Base-by-base conservation (phyloP, 2,113 vertebrate species). In the Cochlearius cochlearius region DNA sequence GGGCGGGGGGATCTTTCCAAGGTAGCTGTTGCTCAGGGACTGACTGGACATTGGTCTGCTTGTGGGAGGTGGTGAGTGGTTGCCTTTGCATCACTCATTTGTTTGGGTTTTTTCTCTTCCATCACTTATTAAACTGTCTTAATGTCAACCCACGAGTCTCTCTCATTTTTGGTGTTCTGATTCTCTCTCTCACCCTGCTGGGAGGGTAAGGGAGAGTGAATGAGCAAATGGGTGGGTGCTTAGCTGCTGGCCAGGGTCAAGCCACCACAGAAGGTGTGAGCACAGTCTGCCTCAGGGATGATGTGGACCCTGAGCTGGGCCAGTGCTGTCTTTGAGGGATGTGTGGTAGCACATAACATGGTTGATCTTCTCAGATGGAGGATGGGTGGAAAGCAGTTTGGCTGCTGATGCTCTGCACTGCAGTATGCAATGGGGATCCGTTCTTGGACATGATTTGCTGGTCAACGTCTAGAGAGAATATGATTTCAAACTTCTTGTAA, bases 191-290 rank as follows among this genome's bases (percentile, higher is more conserved):
- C 2, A 4, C 1, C 11, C 21, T 55, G 11, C 18, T 45, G 29
- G 26, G 8, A 4, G 8, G 3, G 4, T n/a, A 79, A 4, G 6
- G 4, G 25, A 81, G 11, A 45, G 6, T 16, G 38, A 71, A 71
- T 15, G 4, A 92, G 9, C 0, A 2, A 8, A 13, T 43, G 19
- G 7, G 3, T 45, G 19, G 5, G 17, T 53, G 17, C 5, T 64
- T 32, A 41, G 22, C 7, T 80, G 32, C 12, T 82, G 56, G 6
- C 12, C 11, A 69, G 10, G 25, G 6, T 62, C n/a, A 71, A 29
- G 22, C 11, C 30, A 47, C 29, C 2, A 15, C 5, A 14, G 38
- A 15, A 88, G 2, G 1, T 52, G 5, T 34, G 29, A 43, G 4
- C 5, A 17, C 11, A 58, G 0, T 23, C 11, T 77, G 34, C 2